A percentile compares a stretch with the other conserved stretches of the same genome.
These are phyloP conservation scores for Electrona antarctica DNA, from an alignment of 2,113 vertebrate genomes.

Conservation along the genomic window DNA sequence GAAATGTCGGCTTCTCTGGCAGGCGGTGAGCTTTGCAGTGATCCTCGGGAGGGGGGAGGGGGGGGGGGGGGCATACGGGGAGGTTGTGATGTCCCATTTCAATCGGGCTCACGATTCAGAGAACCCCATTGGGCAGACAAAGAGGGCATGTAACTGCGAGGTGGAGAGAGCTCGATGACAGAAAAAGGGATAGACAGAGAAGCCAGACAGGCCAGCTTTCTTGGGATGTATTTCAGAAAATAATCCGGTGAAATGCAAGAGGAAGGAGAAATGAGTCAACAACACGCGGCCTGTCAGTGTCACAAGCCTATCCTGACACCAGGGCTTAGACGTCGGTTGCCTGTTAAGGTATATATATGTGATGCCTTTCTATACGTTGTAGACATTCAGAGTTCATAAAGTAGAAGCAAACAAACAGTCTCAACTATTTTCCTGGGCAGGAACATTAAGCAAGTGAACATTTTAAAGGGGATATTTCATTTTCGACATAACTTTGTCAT, in stretches of 20 bases:
- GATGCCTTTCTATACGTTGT: conserved; percentile 24
- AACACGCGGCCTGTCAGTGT: conserved; percentile 59
- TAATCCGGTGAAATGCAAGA: conserved; percentile 52
- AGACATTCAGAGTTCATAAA: too few relatives aligned
- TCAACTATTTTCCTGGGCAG: too few relatives aligned
- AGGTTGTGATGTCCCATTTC: conserved; percentile 52
- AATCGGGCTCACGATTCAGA: conserved; percentile 52
- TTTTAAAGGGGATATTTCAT: too few relatives aligned
- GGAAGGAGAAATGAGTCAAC: conserved; percentile 60
- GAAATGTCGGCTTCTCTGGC: conserved; percentile 41
- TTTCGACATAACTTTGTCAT: too few relatives aligned
- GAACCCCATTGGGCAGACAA: conserved; percentile 19
- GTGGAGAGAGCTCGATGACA: conserved; percentile 50
- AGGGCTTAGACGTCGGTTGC: conserved; percentile 40
- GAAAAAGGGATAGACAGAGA: conserved; percentile 38
- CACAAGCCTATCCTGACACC: conserved; percentile 33
- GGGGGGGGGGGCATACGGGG: not conserved
- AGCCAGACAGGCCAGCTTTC: conserved; percentile 56
- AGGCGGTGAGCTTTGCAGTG: conserved; percentile 37
- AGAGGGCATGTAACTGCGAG: conserved; percentile 52
- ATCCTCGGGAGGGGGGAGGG: conserved; percentile 18
- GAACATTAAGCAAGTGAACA: too few relatives aligned
- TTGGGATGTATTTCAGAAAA: conserved; percentile 59
- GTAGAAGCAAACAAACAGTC: too few relatives aligned
- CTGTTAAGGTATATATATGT: conserved; percentile 50